Conservation (phyloP, 2,797 vertebrate species). For the Sciurus carolinensis region DNA sequence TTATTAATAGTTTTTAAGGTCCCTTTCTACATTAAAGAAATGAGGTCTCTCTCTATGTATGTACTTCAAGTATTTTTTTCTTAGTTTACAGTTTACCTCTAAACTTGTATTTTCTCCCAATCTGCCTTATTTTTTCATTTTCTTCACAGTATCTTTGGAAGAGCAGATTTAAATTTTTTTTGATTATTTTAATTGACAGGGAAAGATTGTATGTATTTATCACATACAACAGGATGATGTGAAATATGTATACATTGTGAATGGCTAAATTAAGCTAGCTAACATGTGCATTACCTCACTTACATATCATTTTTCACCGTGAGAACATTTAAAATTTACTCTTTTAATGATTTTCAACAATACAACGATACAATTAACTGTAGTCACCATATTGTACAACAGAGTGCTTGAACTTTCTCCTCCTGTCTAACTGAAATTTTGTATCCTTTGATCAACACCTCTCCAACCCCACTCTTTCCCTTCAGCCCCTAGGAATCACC, state of each 20-base stretch:
- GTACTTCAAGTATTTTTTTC: slow-evolving; percentile 34
- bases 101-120: slow-evolving; percentile 48
- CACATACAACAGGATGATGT: not conserved
- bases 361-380: not conserved
- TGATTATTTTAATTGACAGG: not conserved
- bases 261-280: not conserved
- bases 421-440: not conserved
- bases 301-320: not conserved
- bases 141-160: slow-evolving; percentile 58
- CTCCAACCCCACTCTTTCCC: too few relatives aligned
- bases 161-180: not conserved
- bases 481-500: not conserved
- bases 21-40: slow-evolving; percentile 11
- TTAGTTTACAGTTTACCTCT: slow-evolving; percentile 45
- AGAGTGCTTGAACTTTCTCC: not conserved
- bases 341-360: slow-evolving; percentile 15
- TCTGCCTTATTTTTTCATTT: slow-evolving; percentile 52
- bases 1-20: not conserved
- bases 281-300: not conserved
- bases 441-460: not conserved
- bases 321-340: slow-evolving; percentile 22
- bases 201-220: slow-evolving; percentile 16
- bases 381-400: not conserved
- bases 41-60: slow-evolving; percentile 52
- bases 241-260: not conserved